Conservation (phyloP, 2,888 invertebrate genomes). For the Athripsodes cinereus region DNA sequence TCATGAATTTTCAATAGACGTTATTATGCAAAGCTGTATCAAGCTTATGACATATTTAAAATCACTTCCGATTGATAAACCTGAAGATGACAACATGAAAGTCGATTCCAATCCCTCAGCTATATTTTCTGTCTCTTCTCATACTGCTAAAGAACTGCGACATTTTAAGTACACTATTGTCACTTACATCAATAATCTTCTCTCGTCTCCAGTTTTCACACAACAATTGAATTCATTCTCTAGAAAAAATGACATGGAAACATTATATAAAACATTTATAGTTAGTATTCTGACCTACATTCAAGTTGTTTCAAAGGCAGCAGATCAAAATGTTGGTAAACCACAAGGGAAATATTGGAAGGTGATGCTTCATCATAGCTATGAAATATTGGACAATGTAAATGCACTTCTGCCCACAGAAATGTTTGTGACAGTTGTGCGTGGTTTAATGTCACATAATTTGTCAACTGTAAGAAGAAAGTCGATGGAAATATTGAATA, state of each 20-base stretch:
- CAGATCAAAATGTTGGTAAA: slow-evolving; percentile 54
- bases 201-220: slow-evolving; percentile 64
- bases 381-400: slow-evolving; percentile 74
- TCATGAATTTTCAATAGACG: slow-evolving; percentile 58
- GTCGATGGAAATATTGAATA: slow-evolving; percentile 79
- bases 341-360: slow-evolving; percentile 72
- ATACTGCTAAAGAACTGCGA: slow-evolving; percentile 68
- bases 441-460: slow-evolving; percentile 65
- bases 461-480: slow-evolving; percentile 67
- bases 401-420: slow-evolving; percentile 72
- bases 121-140: slow-evolving; percentile 58
- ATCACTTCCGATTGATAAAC: slow-evolving; percentile 58
- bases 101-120: slow-evolving; percentile 38
- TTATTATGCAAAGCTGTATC: slow-evolving; percentile 58
- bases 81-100: slow-evolving; percentile 44
- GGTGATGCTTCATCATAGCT: slow-evolving; percentile 69
- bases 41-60: slow-evolving; percentile 61
- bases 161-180: slow-evolving; percentile 79
- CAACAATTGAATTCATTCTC: slow-evolving; percentile 54
- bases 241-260: slow-evolving; percentile 49
- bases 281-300: slow-evolving; percentile 63
- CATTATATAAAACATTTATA: slow-evolving; percentile 62
- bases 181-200: slow-evolving; percentile 64
- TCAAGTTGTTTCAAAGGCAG: slow-evolving; percentile 56
- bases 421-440: slow-evolving; percentile 74